These are phyloP conservation scores for Dipodomys spectabilis DNA, from an alignment of 2,113 vertebrate genomes.

Conservation along the genomic window DNA sequence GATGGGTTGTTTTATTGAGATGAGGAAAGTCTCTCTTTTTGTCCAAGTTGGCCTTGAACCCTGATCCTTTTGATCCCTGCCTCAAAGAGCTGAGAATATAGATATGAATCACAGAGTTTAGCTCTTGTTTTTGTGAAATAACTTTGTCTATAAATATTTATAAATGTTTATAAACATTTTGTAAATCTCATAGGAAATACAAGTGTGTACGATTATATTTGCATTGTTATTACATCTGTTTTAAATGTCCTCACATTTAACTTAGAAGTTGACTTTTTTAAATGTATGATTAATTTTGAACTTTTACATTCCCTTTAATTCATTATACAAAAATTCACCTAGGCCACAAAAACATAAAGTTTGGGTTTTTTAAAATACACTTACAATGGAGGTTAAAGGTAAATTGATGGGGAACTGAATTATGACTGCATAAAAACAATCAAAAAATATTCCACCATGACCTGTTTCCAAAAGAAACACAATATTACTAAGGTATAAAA, in stretches of 20 bases:
- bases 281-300: conserved; percentile 26
- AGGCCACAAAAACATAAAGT: conserved; percentile 38
- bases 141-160: background rate
- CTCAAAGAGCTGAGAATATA: too few species aligned
- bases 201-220: background rate
- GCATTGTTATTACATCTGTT: background rate
- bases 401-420: conserved; percentile 39
- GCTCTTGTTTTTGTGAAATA: background rate
- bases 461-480: conserved; percentile 7
- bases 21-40: too few species aligned
- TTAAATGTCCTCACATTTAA: conserved; percentile 31
- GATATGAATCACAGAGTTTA: too few species aligned
- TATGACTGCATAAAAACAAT: background rate
- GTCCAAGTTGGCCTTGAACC: too few species aligned
- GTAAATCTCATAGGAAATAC: background rate
- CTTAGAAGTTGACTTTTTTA: background rate
- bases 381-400: conserved; percentile 7
- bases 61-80: too few species aligned
- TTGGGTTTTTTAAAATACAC: background rate
- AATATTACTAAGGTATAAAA: conserved; percentile 20
- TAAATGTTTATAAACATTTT: background rate
- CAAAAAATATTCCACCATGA: background rate
- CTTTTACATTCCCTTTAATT: conserved; percentile 40
- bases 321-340: background rate
- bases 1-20: too few species aligned